Base-by-base conservation (phyloP, 1,140 invertebrate species). In the Thalassaphorura encarpata region DNA sequence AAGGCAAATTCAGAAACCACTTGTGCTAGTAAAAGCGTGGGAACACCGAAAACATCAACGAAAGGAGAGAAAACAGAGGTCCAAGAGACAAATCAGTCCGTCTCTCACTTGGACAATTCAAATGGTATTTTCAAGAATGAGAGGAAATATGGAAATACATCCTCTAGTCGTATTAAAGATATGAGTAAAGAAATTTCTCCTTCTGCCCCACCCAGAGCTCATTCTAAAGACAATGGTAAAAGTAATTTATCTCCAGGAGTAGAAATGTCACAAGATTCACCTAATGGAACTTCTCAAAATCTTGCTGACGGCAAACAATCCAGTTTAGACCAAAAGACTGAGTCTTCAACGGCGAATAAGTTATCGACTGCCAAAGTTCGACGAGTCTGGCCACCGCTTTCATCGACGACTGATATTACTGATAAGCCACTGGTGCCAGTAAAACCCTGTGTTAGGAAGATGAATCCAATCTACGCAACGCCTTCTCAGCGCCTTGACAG, bases 341-440 rank as follows among this genome's bases (percentile, higher is more conserved):
- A 66, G 39, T 53, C 28, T 45, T 58, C 33, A 39, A 47, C 23
- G 39, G 42, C 33, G 39, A 61, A 54, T 27, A 46, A 41, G 36
- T 21, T 13, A 18, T 52, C 39, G 52, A 62, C 46, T 11, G 24
- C 47, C 16, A 56, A 45, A 43, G 65, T 60, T 52, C 75, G 75
- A 54, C 73, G 76, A 56, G 65, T 73, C 4, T 81, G 80, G 79
- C 80, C 76, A 36, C 73, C 78, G 21, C 63, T 61, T 18, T 54
- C 75, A 29, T 51, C 59, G 33, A 43, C 46, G 26, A 43, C 46
- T 24, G 55, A 58, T 48, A 47, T 16, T 52, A 52, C 24, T 24
- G 83, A 84, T 29, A 86, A 85, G 69, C 86, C 85, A 0, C 72
- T 76, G 0, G 82, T 89, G 31, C 82, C 82, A 5, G 76, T 74